These are phyloP conservation scores for Oligia fasciuncula DNA, from an alignment of 2,888 invertebrate genomes.

Conservation along the genomic window DNA sequence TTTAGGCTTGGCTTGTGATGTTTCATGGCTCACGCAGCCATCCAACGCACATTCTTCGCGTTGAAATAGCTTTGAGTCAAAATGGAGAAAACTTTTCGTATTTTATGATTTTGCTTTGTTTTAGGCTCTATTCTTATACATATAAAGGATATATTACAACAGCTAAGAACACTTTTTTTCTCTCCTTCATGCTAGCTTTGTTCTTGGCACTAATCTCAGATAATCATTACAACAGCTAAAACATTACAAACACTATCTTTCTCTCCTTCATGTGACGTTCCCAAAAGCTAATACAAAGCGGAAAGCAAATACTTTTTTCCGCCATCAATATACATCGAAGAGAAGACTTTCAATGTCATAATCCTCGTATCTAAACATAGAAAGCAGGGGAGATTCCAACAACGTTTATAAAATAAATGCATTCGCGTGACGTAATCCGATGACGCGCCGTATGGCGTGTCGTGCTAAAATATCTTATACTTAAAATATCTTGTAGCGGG, in stretches of 20 bases:
- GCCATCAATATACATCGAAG: conserved; percentile 5
- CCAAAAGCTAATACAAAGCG: background rate
- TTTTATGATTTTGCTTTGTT: background rate
- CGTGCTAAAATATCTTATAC: conserved; percentile 66
- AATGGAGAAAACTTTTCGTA: background rate
- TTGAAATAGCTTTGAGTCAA: background rate
- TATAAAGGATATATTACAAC: background rate
- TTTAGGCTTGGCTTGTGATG: conserved; percentile 43
- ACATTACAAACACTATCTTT: background rate
- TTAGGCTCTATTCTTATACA: background rate
- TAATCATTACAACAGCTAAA: background rate
- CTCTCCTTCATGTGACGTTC: background rate
- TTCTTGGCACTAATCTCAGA: background rate
- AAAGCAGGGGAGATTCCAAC: conserved; percentile 43
- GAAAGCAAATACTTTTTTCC: conserved; percentile 8
- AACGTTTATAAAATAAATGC: conserved; percentile 59
- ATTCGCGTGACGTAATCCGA: conserved; percentile 62
- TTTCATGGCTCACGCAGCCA: conserved; percentile 39
- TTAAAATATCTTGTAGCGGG: conserved; percentile 53
- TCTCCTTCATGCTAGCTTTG: background rate
- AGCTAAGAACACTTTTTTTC: background rate
- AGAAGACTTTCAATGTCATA: conserved; percentile 31
- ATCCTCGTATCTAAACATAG: conserved; percentile 52
- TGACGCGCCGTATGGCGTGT: conserved; percentile 67
- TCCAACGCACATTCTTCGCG: background rate